Base-by-base conservation (phyloP, 92 coral and sea anemone species). In the Pocillopora grandis region DNA sequence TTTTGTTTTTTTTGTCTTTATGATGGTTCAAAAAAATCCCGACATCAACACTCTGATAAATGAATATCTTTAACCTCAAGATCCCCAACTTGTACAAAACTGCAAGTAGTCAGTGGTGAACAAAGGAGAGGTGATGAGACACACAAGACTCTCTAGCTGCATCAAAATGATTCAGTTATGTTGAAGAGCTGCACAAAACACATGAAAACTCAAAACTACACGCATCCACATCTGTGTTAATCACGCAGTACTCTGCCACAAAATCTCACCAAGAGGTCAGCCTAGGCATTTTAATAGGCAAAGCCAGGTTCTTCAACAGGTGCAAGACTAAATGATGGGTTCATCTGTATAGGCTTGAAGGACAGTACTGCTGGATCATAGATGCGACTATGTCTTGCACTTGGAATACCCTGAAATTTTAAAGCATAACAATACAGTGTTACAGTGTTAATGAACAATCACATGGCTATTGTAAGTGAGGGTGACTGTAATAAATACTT, bases 221-320 rank as follows among this genome's bases (percentile, higher is more conserved):
- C 20, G 58, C 12, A 9, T 71, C 85, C 27, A 60, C 68, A 37
- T 17, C 48, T 16, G 2, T 48, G 61, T 36, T 33, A n/a, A 70
- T 21, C 57, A 80, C 20, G 56, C 1, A 56, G 66, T 21, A 49
- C 86, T 52, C 72, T 17, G 33, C 61, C 49, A 57, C 63, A 55
- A 62, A 17, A 49, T 56, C 52, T 23, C 6, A 23, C 13, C 1
- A 37, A 14, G 19, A 17, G 1, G 14, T 10, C 31, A 16, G 20
- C 27, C 14, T 55, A 37, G 48, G 62, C 55, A 35, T 2, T 27
- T 84, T 52, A 92, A 78, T 90, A 92, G 23, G 89, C 98, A 85
- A 89, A 89, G 67, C 98, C 91, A 13, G 99, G 98, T 85, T 97
- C 99, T 88, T 97, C 99, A 16, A 97, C 99, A 23, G 99, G 99